Conservation (phyloP, 2,797 vertebrate genomes). For the Sparidentex hasta region DNA sequence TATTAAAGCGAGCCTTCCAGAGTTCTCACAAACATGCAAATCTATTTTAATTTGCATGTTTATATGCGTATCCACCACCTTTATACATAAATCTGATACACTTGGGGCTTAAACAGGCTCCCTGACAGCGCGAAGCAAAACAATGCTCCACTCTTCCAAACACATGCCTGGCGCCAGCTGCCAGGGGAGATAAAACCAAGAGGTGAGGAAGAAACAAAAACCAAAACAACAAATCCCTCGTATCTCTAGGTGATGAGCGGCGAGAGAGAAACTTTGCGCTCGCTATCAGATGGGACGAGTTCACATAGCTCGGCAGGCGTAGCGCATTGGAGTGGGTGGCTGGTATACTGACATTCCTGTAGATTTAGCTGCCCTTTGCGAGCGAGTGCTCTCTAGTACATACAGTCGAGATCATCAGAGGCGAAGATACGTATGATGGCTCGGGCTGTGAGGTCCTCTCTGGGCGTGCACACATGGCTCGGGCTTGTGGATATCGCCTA, state of each 20-base stretch:
- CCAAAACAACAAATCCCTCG: conserved; percentile 30
- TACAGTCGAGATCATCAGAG: conserved; percentile 15
- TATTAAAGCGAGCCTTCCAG: not conserved
- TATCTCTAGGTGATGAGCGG: conserved; percentile 48
- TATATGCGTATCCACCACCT: conserved; percentile 1
- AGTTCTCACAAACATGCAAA: conserved; percentile 2
- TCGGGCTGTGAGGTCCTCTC: conserved; percentile 50
- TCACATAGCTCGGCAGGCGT: conserved; percentile 26
- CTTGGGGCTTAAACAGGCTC: conserved; percentile 58
- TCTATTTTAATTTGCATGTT: not conserved
- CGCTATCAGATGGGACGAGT: conserved; percentile 55
- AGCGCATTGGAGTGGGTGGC: conserved; percentile 4
- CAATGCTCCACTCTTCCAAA: conserved; percentile 58
- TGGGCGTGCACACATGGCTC: conserved; percentile 51
- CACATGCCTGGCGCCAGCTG: conserved; percentile 58
- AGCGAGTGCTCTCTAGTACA: conserved; percentile 19
- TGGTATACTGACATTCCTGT: conserved; percentile 39
- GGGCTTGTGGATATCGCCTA: conserved; percentile 57
- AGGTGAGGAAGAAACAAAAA: conserved; percentile 49
- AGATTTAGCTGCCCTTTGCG: conserved; percentile 22
- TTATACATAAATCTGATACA: conserved; percentile 27
- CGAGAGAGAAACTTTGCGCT: conserved; percentile 53
- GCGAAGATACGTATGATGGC: not conserved
- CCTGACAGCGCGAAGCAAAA: conserved; percentile 57
- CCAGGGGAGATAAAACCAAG: conserved; percentile 40